Evolutionary conservation across 2,888 invertebrate genomes (phyloP), one percentile per base, ranked within the genome.

Genomic region (Latrodectus elegans): DNA sequence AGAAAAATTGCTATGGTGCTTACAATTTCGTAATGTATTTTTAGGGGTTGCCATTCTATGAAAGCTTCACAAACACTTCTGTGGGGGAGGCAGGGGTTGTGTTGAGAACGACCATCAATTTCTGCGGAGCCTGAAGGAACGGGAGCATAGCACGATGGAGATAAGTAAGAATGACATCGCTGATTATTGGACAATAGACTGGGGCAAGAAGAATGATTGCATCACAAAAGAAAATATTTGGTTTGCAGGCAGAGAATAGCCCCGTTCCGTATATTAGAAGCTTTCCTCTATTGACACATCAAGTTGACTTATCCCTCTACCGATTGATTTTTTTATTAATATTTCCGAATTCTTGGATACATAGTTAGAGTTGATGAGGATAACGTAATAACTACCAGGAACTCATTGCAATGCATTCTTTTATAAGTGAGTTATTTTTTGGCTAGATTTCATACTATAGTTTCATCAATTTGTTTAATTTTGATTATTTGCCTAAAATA

Each of bases 111-210:
- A 26, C 72, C 81, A 81, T 81, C 73, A 81, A 81, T 81, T 81
- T 81, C 71, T 17, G 38, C 78, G 55, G 14, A 22, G 15, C 22
- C 52, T 67, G 72, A 53, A 65, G 81, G 81, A 81, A 79, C 72
- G 71, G 49, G 79, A 72, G 64, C 79, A 71, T 55, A 77, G 51
- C 75, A 51, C 65, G 14, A 70, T 17, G 71, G 38, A 26, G 81
- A 81, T 81, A 81, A 81, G 81, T 51, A 73, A 65, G 65, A 73
- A 52, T 81, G 81, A 81, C 81, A 81, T 26, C 80, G 52, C 81
- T 81, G 81, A 81, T 81, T 81, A 67, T 72, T 67, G 81, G 81
- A 81, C 81, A 81, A 81, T 81, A 53, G 81, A 79, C 79, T 67
- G 52, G 49, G 49, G 64, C 60, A 60, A 52, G 72, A 81, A 22